Base-by-base conservation (phyloP, 2,113 vertebrate species). In the Taxidea taxus region DNA sequence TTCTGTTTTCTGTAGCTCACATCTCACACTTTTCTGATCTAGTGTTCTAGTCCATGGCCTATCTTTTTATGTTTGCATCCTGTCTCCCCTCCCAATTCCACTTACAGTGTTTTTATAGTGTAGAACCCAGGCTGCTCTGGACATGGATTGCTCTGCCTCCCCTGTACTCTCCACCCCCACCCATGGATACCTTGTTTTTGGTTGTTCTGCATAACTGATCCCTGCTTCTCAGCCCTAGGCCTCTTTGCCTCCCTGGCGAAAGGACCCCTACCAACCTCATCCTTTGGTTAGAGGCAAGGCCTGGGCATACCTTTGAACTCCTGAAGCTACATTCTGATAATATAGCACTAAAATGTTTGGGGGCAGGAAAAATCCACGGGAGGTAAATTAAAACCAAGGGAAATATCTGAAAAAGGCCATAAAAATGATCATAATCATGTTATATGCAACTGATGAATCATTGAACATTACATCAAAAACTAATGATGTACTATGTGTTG, bases 311-410 rank as follows among this genome's bases (percentile, higher is more conserved):
- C 49, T 16, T 74, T 85, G 49, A 91, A 84, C 27, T 37, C 27
- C 64, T 80, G 14, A 56, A 47, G 14, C 68, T 83, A 27, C 8
- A 15, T 75, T 93, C 37, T 56, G 7, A 96, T 72, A 91, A 92
- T 37, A 23, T 4, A 62, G 60, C 8, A 66, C 42, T 29, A 72
- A 94, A 92, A 84, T 64, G 18, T 37, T 74, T 56, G 4, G 7
- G 4, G 13, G 3, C 10, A 87, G 13, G 10, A 66, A 91, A 85
- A 92, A 75, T 78, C n/a, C 84, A 74, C n/a, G 42, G 29, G 78
- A 82, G 95, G 31, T 58, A 95, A 94, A 88, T 47, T 90, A 92
- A 94, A 86, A 93, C 51, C 29, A 90, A 94, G 80, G 10, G 27
- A 86, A 92, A 23, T 87, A 70, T 68, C n/a, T 91, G 49, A 27